Base-by-base conservation (phyloP, 2,797 vertebrate species). In the Acomys russatus region DNA sequence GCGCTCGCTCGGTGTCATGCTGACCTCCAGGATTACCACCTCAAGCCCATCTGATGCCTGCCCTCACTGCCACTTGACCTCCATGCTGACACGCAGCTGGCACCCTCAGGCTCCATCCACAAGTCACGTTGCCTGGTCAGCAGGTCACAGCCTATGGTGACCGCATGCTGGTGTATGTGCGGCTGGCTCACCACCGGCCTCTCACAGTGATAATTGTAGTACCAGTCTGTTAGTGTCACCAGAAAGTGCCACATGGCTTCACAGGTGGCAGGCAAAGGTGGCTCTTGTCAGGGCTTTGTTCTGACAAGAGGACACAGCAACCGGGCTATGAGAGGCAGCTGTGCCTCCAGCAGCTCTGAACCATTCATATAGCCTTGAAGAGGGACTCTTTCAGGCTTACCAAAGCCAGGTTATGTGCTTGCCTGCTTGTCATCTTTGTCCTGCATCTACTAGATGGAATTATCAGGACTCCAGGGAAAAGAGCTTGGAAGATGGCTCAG, bases 51-150 rank as follows among this genome's bases (percentile, higher is more conserved):
- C 35, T 9, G 96, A 96, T 0, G n/a, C 59, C 80, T 98, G 0
- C 98, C 3, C 63, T 85, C 79, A 98, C 97, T 98, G 98, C 33
- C 59, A 30, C 6, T 98, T 97, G 0, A 99, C 99, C 1, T 99
- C 99, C 25, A 98, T 91, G 99, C 74, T 99, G 98, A 90, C 99
- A 99, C 0, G 98, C 98, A 0, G 99, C 99, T 95, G 99, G 97
- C 68, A 99, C 99, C 0, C n/a, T 98, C 98, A 99, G 33, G 10
- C 33, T 25, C 11, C 9, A 23, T 14, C 56, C 64, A 68, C 1
- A 0, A 6, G 15, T 56, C 38, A 38, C 14, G 73, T 10, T 35
- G 10, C 23, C 18, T 44, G 33, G 54, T 59, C 33, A 56, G 54
- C 30, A n/a, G 54, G 30, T 20, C 35, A 25, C 71, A 74, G 74